Percentiles rank a stretch among this genome's conserved stretches.
phyloP scores from a whole-genome alignment of 1,140 invertebrate genomes.

The Phthorimaea operculella region DNA sequence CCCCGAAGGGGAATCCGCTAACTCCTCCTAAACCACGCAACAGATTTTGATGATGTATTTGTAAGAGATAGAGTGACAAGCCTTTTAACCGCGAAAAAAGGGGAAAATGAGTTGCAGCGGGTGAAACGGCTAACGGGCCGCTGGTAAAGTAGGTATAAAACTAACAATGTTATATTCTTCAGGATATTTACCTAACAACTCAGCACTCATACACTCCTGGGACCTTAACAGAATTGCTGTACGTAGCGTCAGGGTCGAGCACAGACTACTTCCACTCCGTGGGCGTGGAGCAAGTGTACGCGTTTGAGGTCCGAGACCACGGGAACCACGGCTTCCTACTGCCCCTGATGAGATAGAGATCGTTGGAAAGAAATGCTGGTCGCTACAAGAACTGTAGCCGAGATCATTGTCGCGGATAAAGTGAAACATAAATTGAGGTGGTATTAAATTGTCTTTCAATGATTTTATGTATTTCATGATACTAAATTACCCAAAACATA shows the following conservation, averaged over 20 bases:
- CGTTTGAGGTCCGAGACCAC: conserved; percentile 15
- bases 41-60: no score
- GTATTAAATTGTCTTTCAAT: neutral
- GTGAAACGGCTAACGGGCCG: no score
- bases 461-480: no score
- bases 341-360: conserved; percentile 16
- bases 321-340: conserved; percentile 16
- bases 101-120: no score
- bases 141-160: no score
- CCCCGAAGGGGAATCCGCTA: no score
- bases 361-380: conserved; percentile 15
- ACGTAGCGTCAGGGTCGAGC: conserved; percentile 16
- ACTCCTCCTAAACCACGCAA: no score
- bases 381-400: conserved; percentile 15
- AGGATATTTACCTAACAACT: neutral
- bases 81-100: no score
- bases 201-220: conserved; percentile 11
- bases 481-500: no score
- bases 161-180: neutral
- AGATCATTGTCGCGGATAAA: neutral
- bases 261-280: conserved; percentile 20
- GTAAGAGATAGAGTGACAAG: no score
- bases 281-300: conserved; percentile 12
- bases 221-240: conserved; percentile 15
- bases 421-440: neutral